phyloP scores from a whole-genome alignment of 2,113 vertebrate species.

The Mormoops blainvillei region DNA sequence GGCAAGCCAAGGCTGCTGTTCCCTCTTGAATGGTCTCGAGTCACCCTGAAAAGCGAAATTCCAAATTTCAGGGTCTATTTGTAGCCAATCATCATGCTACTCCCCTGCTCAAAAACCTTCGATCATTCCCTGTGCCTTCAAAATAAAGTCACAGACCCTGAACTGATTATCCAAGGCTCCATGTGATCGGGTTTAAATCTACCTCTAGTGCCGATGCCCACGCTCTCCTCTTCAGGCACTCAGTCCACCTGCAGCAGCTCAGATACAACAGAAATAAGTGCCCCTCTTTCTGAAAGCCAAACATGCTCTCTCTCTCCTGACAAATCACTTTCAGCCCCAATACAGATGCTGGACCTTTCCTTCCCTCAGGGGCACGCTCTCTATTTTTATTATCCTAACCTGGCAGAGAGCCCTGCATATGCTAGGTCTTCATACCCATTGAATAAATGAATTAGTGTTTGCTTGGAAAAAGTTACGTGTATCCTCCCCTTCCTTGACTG shows the following conservation, averaged over 20 bases:
- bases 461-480: not conserved
- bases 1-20: not conserved
- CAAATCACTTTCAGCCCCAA: not conserved
- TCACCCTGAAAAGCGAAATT: not conserved
- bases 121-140: not conserved
- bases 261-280: not conserved
- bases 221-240: not conserved
- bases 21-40: not conserved
- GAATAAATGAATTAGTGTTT: not conserved
- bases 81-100: not conserved
- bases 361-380: not conserved
- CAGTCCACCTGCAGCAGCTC: not conserved
- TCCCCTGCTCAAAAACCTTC: not conserved
- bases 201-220: not conserved
- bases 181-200: not conserved
- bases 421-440: not conserved
- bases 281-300: not conserved
- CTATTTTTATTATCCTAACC: not conserved
- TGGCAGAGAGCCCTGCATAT: not conserved
- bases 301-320: not conserved
- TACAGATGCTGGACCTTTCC: not conserved
- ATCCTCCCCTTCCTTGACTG: not conserved
- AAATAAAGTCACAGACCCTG: not conserved
- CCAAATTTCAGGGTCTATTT: not conserved
- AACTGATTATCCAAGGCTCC: not conserved